Evolutionary conservation across 2,797 vertebrate species (phyloP), one percentile per base, ranked within the genome.

Genomic region (Chelidonichthys spinosus): DNA sequence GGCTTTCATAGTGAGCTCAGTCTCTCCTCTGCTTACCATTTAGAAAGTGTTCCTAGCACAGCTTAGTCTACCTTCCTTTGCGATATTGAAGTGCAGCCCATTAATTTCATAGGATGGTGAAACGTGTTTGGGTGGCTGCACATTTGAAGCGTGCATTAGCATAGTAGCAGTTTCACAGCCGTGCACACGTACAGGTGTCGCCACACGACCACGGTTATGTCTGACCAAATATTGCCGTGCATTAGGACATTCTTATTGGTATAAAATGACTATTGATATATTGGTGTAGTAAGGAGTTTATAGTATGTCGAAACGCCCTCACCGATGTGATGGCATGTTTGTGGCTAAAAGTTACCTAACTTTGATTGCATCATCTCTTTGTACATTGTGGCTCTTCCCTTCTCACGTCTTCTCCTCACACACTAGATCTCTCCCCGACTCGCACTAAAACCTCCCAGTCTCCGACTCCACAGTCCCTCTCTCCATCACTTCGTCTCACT

Each of bases 1-100:
- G 74, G 72, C 74, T 87, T 88, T 86, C 60, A 78, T 66, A 9
- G 47, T 74, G 60, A 62, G 69, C 59, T 58, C 72, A 32, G 15
- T 69, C 49, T 72, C 58, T 69, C 55, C 11, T 55, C 52, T 39
- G 68, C 69, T 70, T 43, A 59, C 77, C 70, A 8, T 76, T 82
- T 78, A 53, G 66, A 76, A 78, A 69, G 56, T 63, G 65, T 72
- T 81, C 69, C 46, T 18, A 4, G 44, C 54, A 10, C 59, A 17
- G 74, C 63, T 73, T 44, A 72, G 64, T 72, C 58, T 52, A 32
- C 15, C 1, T 35, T 33, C 47, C 2, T 46, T 55, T 56, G 50
- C 3, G 11, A 69, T 63, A 69, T 64, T 68, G 59, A 70, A 81
- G 66, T 53, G 54, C 63, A 71, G 37, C n/a, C 17, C 15, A 83